Base-by-base conservation (phyloP, 2,888 invertebrate genomes). In the Cheilosia grossa region DNA sequence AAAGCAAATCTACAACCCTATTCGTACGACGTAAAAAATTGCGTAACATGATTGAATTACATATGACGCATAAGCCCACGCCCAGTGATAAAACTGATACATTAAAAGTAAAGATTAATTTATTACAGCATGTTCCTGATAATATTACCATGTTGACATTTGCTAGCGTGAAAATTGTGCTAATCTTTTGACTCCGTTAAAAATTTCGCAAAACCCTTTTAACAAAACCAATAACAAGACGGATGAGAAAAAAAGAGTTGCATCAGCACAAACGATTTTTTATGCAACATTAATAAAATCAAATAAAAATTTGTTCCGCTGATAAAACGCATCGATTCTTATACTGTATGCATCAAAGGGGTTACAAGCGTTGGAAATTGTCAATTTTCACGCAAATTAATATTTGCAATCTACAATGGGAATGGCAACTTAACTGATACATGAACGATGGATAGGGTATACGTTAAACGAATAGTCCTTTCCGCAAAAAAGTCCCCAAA, bases 291-390 rank as follows among this genome's bases (percentile, higher is more conserved):
- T 53, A 82, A 82, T 74, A 79, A 79, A 83, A 83, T 83, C 82
- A 67, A 79, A 83, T 83, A 83, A 83, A 82, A 83, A 83, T 79
- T 83, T 69, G 82, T 83, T 83, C 79, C 82, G 69, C 53, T 69
- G 61, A 82, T 73, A 73, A 53, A 80, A 63, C 7, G 6, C 15
- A 47, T 54, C 63, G 40, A 69, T 81, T 69, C 24, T 9, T 30
- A 47, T 13, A 27, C 21, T 61, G 56, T 24, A 37, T 44, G 54
- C 19, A 51, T 6, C 40, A 49, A 58, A 77, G 63, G 77, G 78
- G 69, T 63, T 70, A 47, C 69, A 70, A 47, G 61, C 69, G 63
- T 70, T 47, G 4, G 13, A 63, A 78, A 78, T 56, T 78, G 47
- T 56, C 37, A 70, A 78, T 70, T 63, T 69, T 63, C 63, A 78